Evolutionary conservation across 2,113 vertebrate genomes (phyloP).

Genomic region (Tupaia chinensis): DNA sequence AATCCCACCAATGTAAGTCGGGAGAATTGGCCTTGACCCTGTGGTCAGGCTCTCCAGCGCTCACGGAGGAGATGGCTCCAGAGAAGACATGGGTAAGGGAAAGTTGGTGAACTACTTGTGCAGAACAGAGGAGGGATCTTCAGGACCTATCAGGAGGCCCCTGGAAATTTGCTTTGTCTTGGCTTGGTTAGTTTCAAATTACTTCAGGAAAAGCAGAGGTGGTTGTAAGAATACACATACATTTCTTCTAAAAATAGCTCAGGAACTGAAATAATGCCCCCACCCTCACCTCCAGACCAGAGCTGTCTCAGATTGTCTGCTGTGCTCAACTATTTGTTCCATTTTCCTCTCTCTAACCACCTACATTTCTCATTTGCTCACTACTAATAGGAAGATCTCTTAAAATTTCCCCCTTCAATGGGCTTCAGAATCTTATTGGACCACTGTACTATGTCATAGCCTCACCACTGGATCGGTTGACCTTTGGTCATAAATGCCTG

Average conservation of each 20-base stretch:
- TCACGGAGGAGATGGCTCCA: background rate
- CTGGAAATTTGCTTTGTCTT: background rate
- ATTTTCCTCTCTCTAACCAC: background rate
- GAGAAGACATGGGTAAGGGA: rapidly evolving
- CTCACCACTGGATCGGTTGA: background rate
- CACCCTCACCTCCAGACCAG: background rate
- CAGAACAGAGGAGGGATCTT: background rate
- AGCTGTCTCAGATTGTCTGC: background rate
- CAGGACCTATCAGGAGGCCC: background rate
- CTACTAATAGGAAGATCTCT: background rate
- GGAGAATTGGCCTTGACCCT: background rate
- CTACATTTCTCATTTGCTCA: background rate
- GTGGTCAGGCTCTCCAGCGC: rapidly evolving
- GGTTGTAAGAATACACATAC: background rate
- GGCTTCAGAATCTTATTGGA: background rate
- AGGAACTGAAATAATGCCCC: background rate
- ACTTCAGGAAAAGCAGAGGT: background rate
- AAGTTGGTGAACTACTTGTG: rapidly evolving
- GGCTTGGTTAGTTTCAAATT: background rate
- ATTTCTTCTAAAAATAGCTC: background rate
- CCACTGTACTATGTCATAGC: background rate
- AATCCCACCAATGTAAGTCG: background rate
- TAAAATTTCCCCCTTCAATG: background rate
- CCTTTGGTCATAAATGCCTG: background rate
- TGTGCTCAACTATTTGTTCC: background rate